Evolutionary conservation across 53 echinoderm and acorn worm genomes (phyloP), one percentile per base, ranked within the genome.

Genomic region (Echinarachnius parma): DNA sequence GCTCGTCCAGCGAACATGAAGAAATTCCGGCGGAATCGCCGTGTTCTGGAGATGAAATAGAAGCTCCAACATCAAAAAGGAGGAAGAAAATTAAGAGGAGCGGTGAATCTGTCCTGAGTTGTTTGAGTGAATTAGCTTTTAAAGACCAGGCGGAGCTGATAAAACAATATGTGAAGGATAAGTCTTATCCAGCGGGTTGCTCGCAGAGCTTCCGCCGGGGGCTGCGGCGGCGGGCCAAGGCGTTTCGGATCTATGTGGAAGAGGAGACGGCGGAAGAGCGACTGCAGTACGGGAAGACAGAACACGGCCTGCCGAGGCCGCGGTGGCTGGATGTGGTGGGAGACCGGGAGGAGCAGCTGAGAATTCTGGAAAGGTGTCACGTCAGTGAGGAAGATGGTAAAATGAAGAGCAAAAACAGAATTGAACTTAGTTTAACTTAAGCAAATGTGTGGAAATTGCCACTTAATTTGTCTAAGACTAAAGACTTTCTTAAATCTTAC

Each of bases 301-400:
- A 69, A 21, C 70, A 69, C 23, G 70, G 70, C 10, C 53, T 69
- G 31, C 70, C 70, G 9, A 69, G 53, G 34, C 70, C 70, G 22
- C 31, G 26, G 34, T 69, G 70, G 70, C 33, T 69, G 16, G 70
- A 69, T 4, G 70, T 69, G 3, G 10, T 69, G 5, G 70, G 70
- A 5, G 70, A 69, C 22, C 70, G 53, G 3, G 70, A 53, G 19
- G 22, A 34, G 9, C 70, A 69, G 53, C 52, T 22, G 39, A 13
- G 53, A 35, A 34, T 69, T 13, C 31, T 69, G 32, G 34, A 9
- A 15, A 53, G 21, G n/a, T 33, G 24, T 32, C 70, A 69, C 35
- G 34, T 69, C 52, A 69, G 53, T 28, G 53, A 53, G 21, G 70
- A 69, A 23, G 70, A 69, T 69, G 70, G 70, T 69, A 69, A 53